Evolutionary conservation across 2,113 vertebrate genomes (phyloP).

Genomic region (Perca fluviatilis): DNA sequence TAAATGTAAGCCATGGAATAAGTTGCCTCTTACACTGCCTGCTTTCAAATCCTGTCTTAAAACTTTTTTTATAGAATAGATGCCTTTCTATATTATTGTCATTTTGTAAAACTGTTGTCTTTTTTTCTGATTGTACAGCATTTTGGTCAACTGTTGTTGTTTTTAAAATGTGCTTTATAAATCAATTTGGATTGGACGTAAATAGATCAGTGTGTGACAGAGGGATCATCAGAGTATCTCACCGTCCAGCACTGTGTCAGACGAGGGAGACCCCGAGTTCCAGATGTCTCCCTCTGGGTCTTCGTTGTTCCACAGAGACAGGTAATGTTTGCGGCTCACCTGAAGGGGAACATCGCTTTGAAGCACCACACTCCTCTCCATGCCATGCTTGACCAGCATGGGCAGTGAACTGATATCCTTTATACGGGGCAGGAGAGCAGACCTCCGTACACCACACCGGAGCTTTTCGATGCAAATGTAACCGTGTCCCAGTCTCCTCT

Average conservation of each 20-base stretch:
- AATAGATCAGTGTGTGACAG: background rate
- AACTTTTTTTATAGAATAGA: no score
- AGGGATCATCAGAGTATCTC: conserved; percentile 53
- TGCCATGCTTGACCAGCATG: conserved; percentile 57
- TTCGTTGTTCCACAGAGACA: conserved; percentile 93
- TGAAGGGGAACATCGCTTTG: conserved; percentile 79
- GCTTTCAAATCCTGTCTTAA: no score
- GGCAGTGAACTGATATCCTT: conserved; percentile 52
- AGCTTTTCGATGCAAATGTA: conserved; percentile 85
- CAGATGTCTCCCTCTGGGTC: conserved; percentile 90
- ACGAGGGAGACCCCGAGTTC: conserved; percentile 59
- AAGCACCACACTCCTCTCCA: conserved; percentile 48
- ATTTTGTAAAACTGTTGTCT: no score
- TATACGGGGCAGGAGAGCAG: background rate
- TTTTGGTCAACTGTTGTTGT: no score
- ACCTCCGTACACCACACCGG: conserved; percentile 17
- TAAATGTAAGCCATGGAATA: background rate
- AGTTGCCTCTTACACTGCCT: no score
- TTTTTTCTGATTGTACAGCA: no score
- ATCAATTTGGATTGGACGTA: background rate
- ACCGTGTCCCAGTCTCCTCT: conserved; percentile 83
- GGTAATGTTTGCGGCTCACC: conserved; percentile 85
- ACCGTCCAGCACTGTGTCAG: conserved; percentile 83
- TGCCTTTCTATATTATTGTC: no score
- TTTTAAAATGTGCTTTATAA: no score